These are phyloP conservation scores for Rhyacichthys aspro DNA, from an alignment of 2,797 vertebrate genomes.

Conservation along the genomic window DNA sequence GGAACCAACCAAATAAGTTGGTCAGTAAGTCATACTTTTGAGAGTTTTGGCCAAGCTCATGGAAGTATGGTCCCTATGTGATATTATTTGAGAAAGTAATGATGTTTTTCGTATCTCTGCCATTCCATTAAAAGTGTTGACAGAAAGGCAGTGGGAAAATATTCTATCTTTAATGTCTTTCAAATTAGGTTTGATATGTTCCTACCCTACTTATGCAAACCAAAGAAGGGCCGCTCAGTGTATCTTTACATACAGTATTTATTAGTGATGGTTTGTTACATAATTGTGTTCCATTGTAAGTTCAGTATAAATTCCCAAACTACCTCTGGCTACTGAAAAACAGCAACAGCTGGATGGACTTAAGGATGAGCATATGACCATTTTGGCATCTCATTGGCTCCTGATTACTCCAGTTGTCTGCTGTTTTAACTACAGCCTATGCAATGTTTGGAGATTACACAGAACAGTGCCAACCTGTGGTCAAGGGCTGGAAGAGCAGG, in stretches of 20 bases:
- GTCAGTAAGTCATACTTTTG: slow-evolving; percentile 1
- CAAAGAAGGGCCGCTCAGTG: no score
- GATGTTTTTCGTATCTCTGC: slow-evolving; percentile 33
- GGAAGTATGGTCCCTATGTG: slow-evolving; percentile 31
- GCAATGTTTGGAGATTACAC: slow-evolving; percentile 15
- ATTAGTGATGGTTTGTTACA: no score
- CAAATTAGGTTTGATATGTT: no score
- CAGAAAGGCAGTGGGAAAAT: slow-evolving; percentile 26
- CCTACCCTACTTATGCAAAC: no score
- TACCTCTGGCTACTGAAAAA: no score
- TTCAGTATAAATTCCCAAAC: no score
- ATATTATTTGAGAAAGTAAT: slow-evolving; percentile 22
- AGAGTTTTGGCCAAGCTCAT: not conserved
- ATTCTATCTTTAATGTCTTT: no score
- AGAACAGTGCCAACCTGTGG: slow-evolving; percentile 16
- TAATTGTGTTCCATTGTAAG: no score
- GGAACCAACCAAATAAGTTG: no score
- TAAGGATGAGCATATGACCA: no score
- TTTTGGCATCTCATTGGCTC: slow-evolving; percentile 13
- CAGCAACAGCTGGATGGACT: no score
- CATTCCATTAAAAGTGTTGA: slow-evolving; percentile 17
- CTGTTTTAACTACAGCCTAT: not conserved
- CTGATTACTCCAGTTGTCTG: slow-evolving; percentile 12
- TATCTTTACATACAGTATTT: no score
- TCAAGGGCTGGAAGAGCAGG: slow-evolving; percentile 20